Base-by-base conservation (phyloP, 2,888 invertebrate genomes). In the Zelleria hepariella region DNA sequence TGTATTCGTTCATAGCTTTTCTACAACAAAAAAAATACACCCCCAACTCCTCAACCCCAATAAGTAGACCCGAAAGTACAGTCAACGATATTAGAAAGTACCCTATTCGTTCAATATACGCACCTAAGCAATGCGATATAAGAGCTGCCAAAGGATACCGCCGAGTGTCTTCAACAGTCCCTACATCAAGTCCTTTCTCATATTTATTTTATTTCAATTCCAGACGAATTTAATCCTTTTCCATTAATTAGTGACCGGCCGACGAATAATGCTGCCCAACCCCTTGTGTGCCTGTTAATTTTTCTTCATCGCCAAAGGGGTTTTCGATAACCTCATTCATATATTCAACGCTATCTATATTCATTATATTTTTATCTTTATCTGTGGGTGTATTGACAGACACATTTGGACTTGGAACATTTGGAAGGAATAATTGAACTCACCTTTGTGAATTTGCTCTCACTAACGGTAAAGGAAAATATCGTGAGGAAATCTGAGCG, bases 191-290 rank as follows among this genome's bases (percentile, higher is more conserved):
- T 68, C 74, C 84, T 80, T 85, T 80, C 84, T 86, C 87, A 87
- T 87, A 87, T 87, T 87, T 88, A 88, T 88, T 88, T 87, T 87
- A 87, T 87, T 88, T 87, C 86, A 83, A 86, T 87, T 86, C 83
- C 70, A 79, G 77, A 79, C 85, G 81, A 86, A 86, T 86, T 87
- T 87, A 88, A 88, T 87, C 87, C 87, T 86, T 86, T 87, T 86
- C 86, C 87, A 88, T 88, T 88, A 87, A 87, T 88, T 88, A 87
- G 87, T 87, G 87, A 82, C 84, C 83, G 82, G 77, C 76, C 77
- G 75, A 68, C 70, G 75, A 69, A 67, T 80, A 80, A 83, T 81
- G 80, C 82, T 80, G 77, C 55, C 53, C 26, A 26, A 15, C 32
- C 58, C 55, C 59, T 70, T 67, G 73, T 69, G 75, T 73, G 75